Evolutionary conservation across 2,113 vertebrate genomes (phyloP).

Genomic region (Hemicordylus capensis): DNA sequence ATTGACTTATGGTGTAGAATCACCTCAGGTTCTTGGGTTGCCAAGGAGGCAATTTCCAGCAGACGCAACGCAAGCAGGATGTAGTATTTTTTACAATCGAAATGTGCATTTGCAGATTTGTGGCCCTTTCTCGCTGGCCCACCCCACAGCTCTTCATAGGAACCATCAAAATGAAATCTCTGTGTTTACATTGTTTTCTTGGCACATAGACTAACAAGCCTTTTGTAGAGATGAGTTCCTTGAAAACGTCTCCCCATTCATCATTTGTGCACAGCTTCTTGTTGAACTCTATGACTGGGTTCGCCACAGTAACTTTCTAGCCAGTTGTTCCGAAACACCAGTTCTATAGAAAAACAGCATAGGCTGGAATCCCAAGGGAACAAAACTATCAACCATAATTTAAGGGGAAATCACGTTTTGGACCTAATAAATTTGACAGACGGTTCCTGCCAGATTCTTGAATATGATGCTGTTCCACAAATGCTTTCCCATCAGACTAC

Average conservation of each 20-base stretch:
- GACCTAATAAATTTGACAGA: slow-evolving; percentile 35
- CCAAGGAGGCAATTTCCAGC: no score
- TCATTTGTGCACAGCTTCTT: slow-evolving; percentile 30
- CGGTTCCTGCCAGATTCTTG: slow-evolving; percentile 55
- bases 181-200: background rate
- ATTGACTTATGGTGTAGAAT: no score
- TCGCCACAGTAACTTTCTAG: background rate
- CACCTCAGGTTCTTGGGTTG: no score
- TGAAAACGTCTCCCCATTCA: slow-evolving; percentile 58
- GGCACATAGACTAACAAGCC: slow-evolving; percentile 42
- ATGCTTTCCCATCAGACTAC: slow-evolving; percentile 59
- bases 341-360: slow-evolving; percentile 45
- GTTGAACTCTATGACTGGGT: background rate
- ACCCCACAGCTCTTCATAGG: background rate
- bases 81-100: no score
- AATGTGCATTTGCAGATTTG: no score
- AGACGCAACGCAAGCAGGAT: no score
- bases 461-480: slow-evolving; percentile 46
- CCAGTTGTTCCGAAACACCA: slow-evolving; percentile 21
- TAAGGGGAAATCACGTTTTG: slow-evolving; percentile 51
- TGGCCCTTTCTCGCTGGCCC: background rate
- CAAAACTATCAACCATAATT: slow-evolving; percentile 34
- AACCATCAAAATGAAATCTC: background rate
- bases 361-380: slow-evolving; percentile 25
- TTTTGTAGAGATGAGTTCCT: slow-evolving; percentile 51